Percentiles rank a stretch among this genome's conserved stretches.
phyloP scores from a whole-genome alignment of 2,797 vertebrate genomes.

The Microtus obscurus region DNA sequence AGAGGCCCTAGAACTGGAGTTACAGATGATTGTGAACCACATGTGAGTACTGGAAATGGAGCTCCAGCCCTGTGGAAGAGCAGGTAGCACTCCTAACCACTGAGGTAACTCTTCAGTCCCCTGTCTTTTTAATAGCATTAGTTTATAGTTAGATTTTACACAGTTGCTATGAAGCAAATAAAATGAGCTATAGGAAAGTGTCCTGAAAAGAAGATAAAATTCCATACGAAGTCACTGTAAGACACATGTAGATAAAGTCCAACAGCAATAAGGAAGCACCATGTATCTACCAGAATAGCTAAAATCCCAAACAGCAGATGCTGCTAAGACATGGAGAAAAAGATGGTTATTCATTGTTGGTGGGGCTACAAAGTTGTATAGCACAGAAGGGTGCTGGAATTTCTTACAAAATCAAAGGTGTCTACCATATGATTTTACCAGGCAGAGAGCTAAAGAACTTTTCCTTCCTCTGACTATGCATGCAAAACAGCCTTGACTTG shows the following conservation, averaged over 20 bases:
- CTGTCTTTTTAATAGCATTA: neutral
- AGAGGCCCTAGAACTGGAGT: neutral
- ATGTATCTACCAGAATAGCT: neutral
- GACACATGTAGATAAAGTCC: neutral
- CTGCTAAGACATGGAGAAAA: neutral
- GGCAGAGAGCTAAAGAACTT: neutral
- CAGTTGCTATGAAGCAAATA: neutral
- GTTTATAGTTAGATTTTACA: neutral
- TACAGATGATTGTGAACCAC: neutral
- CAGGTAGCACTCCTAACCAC: neutral
- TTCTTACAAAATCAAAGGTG: neutral
- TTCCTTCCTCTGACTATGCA: neutral
- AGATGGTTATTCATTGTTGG: neutral
- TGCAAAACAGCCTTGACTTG: neutral
- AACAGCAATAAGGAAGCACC: neutral
- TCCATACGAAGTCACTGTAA: neutral
- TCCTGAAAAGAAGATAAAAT: neutral
- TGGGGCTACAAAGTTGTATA: neutral
- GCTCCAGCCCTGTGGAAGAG: neutral
- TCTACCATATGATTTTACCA: neutral
- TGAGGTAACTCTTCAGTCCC: neutral
- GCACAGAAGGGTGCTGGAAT: neutral
- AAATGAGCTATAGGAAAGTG: neutral
- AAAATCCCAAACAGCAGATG: neutral
- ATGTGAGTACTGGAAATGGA: neutral